Conservation (phyloP, 2,797 vertebrate genomes). For the Bradypus variegatus region DNA sequence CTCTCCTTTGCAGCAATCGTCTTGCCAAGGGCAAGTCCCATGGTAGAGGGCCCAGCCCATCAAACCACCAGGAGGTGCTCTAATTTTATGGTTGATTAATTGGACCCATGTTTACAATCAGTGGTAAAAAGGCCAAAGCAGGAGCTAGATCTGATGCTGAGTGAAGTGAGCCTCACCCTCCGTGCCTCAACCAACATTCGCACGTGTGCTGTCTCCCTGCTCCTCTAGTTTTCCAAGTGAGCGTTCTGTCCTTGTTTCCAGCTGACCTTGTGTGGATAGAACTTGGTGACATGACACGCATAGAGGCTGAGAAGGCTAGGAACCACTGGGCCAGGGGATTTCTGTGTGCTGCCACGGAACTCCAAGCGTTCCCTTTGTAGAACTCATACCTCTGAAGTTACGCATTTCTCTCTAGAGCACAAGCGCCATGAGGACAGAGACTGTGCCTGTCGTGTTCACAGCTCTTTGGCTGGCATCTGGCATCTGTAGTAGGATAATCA, state of each 20-base stretch:
- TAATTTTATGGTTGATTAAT: slow-evolving; percentile 1
- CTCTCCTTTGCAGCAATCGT: too few species aligned
- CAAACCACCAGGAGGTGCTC: too few species aligned
- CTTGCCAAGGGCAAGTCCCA: too few species aligned
- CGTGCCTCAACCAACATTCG: too few species aligned
- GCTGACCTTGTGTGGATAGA: not conserved
- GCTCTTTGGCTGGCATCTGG: not conserved
- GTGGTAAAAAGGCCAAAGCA: not conserved
- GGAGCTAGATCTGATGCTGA: not conserved
- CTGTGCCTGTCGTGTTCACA: not conserved
- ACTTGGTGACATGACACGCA: not conserved
- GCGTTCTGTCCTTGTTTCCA: not conserved
- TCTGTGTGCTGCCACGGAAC: not conserved
- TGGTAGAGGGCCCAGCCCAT: too few species aligned
- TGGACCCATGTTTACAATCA: too few species aligned
- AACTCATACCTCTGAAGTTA: not conserved
- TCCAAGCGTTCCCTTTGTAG: not conserved
- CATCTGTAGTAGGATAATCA: not conserved
- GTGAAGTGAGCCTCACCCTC: not conserved
- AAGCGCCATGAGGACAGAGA: not conserved
- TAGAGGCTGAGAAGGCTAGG: not conserved
- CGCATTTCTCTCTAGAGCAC: not conserved
- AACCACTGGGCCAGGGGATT: not conserved
- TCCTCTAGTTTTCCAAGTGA: not conserved
- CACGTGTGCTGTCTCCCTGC: not conserved